A percentile compares a stretch with the other conserved stretches of the same genome.
phyloP scores from a whole-genome alignment of 2,797 vertebrate species.

The Malurus leucopterus region DNA sequence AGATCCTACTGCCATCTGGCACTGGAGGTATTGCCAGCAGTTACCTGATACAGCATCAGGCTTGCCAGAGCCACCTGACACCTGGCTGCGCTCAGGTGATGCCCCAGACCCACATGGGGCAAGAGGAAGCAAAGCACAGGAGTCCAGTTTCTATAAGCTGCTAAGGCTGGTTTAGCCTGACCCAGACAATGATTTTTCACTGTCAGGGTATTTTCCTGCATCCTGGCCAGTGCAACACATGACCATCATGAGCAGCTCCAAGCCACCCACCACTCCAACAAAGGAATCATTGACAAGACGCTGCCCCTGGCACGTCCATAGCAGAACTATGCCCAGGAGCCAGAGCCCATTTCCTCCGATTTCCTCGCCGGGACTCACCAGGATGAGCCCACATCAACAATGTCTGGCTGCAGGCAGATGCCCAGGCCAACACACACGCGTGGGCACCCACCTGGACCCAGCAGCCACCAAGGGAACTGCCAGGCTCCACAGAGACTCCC shows the following conservation, averaged over 20 bases:
- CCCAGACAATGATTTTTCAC: not conserved
- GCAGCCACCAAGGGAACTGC: accelerated
- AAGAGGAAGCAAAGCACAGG: not conserved
- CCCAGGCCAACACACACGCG: accelerated
- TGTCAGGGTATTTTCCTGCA: not conserved
- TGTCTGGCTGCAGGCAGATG: not conserved
- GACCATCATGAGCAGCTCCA: conserved; percentile 19
- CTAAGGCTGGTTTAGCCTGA: not conserved
- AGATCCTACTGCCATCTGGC: not conserved
- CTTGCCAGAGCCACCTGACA: conserved; percentile 6
- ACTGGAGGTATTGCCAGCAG: not conserved
- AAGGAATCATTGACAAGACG: conserved; percentile 50
- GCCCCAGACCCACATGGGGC: accelerated
- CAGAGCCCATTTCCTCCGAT: not conserved
- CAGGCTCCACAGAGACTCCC: not conserved
- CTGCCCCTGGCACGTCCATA: not conserved
- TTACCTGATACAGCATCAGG: not conserved
- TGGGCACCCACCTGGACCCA: not conserved
- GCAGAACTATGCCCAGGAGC: conserved; percentile 18
- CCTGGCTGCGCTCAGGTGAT: accelerated
- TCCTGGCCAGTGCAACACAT: not conserved
- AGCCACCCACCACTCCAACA: not conserved
- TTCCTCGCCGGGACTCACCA: accelerated
- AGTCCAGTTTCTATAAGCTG: not conserved
- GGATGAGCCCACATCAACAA: accelerated